Conservation (phyloP, 2,113 vertebrate species). For the Chascanopsetta lugubris region DNA sequence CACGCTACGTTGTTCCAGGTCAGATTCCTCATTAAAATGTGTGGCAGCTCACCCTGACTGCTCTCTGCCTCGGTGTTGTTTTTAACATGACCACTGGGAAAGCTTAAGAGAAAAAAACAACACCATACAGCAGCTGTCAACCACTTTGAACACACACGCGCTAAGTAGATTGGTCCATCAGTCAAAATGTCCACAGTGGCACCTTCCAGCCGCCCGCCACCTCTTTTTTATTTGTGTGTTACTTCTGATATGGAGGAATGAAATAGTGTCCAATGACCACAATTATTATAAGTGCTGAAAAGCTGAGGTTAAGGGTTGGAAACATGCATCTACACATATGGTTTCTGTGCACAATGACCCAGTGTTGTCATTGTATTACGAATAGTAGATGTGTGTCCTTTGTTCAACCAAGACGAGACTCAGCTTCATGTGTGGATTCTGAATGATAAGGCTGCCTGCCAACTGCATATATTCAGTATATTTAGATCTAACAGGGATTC, state of each 20-base stretch:
- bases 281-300: slow-evolving; percentile 2
- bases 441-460: not conserved
- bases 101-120: not conserved
- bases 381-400: not conserved
- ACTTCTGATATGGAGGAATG: not conserved
- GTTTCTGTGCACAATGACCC: not conserved
- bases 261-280: not conserved
- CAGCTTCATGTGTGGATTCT: not conserved
- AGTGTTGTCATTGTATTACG: not conserved
- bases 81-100: not conserved
- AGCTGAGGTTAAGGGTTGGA: not conserved
- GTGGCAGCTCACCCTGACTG: not conserved
- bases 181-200: not conserved
- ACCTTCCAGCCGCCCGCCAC: not conserved
- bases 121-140: not conserved
- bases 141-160: not conserved
- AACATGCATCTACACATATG: not conserved
- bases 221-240: not conserved
- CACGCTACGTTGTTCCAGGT: not conserved
- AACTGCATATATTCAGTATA: not conserved
- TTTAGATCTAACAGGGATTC: not conserved
- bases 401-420: not conserved
- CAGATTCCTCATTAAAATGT: not conserved
- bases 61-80: not conserved
- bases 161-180: not conserved